Percentiles rank a stretch among this genome's conserved stretches.
Conservation (phyloP, 2,888 invertebrate genomes). For the Euphydryas editha region DNA sequence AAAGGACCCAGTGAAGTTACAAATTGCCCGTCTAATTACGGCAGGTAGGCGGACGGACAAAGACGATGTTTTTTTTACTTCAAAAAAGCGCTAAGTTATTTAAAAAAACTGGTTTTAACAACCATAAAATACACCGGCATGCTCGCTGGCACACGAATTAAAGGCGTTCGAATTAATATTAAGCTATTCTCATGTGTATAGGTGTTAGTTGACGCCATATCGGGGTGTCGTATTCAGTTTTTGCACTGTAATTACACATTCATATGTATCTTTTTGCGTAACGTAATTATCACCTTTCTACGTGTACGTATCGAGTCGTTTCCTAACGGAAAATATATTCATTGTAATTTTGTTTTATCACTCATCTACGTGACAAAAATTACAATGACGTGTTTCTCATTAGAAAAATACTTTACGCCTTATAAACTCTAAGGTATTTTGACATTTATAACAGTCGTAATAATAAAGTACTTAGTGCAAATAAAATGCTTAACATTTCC, state of each 20-base stretch:
- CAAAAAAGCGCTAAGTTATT: constrained; percentile 52
- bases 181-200: constrained; percentile 11
- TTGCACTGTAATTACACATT: not conserved
- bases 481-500: not conserved
- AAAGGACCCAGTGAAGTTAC: constrained; percentile 43
- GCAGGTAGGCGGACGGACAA: constrained; percentile 53
- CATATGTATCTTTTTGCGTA: constrained; percentile 5
- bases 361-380: not conserved
- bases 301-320: not conserved
- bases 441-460: not conserved
- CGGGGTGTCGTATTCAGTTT: not conserved
- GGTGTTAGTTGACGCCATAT: constrained; percentile 4
- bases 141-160: constrained; percentile 20
- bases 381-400: not conserved
- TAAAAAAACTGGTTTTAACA: constrained; percentile 46
- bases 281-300: constrained; percentile 13
- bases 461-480: not conserved
- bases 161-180: constrained; percentile 28
- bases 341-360: not conserved
- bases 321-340: constrained; percentile 6
- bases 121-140: constrained; percentile 33
- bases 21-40: constrained; percentile 53
- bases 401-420: not conserved
- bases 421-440: not conserved
- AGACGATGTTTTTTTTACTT: constrained; percentile 45